Percentiles rank a stretch among this genome's conserved stretches.
These are phyloP conservation scores for Mellilla xanthometata DNA, from an alignment of 2,888 invertebrate species.

Conservation along the genomic window DNA sequence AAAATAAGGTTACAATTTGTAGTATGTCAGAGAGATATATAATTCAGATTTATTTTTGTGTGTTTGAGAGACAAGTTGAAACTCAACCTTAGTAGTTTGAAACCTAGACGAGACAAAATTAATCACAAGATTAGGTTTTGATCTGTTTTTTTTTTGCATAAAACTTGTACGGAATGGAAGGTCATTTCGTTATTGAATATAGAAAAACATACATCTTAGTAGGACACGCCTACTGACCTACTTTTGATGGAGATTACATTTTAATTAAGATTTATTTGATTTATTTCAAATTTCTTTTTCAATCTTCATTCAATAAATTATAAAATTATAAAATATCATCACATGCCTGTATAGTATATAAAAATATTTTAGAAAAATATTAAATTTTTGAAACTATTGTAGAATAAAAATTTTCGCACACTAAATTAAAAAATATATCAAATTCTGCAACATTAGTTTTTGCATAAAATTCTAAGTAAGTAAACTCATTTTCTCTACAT, in stretches of 20 bases:
- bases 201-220: constrained; percentile 4
- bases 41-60: background rate
- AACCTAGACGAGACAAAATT: constrained; percentile 4
- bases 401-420: too few species aligned
- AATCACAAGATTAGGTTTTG: constrained; percentile 15
- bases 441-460: too few species aligned
- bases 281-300: too few species aligned
- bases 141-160: constrained; percentile 11
- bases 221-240: constrained; percentile 5
- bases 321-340: background rate
- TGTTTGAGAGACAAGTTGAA: background rate
- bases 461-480: too few species aligned
- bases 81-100: background rate
- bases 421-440: too few species aligned
- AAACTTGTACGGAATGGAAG: constrained; percentile 5
- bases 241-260: constrained; percentile 2
- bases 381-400: too few species aligned
- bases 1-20: too few species aligned
- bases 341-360: too few species aligned
- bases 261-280: constrained; percentile 6
- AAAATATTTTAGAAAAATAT: too few species aligned
- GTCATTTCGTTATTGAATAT: constrained; percentile 4
- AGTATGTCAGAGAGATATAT: too few species aligned
- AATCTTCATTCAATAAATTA: too few species aligned
- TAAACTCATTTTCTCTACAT: too few species aligned